phyloP scores from a whole-genome alignment of 2,797 vertebrate species.

The Ptychobarbus kaznakovi region DNA sequence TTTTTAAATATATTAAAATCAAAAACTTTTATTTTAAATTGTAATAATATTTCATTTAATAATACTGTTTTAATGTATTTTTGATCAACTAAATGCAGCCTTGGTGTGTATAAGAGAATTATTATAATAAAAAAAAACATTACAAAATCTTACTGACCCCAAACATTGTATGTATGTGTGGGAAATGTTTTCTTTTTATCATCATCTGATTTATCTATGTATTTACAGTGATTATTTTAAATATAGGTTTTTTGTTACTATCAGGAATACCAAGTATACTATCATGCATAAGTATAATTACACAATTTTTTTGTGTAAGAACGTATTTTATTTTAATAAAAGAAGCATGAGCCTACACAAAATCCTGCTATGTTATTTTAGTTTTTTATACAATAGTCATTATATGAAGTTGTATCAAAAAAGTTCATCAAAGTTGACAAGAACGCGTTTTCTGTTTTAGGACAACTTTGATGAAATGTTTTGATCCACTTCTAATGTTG shows the following conservation, averaged over 20 bases:
- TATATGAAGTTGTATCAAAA: no score
- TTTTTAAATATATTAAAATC: background rate
- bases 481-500: no score
- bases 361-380: background rate
- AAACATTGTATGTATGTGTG: background rate
- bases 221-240: slow-evolving; percentile 6
- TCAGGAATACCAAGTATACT: background rate
- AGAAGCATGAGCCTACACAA: background rate
- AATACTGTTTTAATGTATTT: background rate
- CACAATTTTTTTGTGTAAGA: background rate
- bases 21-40: background rate
- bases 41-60: background rate
- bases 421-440: no score
- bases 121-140: background rate
- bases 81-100: background rate
- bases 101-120: background rate
- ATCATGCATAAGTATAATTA: background rate
- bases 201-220: background rate
- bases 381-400: background rate
- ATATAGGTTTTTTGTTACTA: background rate
- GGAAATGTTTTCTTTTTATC: background rate
- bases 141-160: background rate
- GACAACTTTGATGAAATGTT: no score
- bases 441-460: no score
- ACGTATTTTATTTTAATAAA: slow-evolving; percentile 12